Percentiles rank a stretch among this genome's conserved stretches.
phyloP scores from a whole-genome alignment of 2,888 invertebrate genomes.

The Ceraclea dissimilis region DNA sequence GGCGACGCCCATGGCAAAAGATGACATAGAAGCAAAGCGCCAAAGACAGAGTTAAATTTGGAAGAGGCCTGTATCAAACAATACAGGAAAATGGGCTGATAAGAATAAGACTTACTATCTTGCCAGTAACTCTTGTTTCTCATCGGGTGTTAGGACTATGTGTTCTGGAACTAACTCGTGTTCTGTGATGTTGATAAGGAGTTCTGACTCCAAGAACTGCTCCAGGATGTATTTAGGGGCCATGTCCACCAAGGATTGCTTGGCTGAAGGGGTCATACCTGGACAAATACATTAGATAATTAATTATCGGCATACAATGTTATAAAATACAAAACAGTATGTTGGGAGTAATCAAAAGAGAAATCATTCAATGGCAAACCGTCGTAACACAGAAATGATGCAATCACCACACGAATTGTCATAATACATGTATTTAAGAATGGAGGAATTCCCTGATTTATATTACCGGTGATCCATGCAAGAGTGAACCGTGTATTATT shows the following conservation, averaged over 20 bases:
- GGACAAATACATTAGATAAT: constrained; percentile 23
- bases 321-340: constrained; percentile 3
- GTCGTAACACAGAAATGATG: too few species aligned
- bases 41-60: neutral
- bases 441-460: too few species aligned
- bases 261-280: constrained; percentile 99
- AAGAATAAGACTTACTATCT: constrained; percentile 90
- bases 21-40: too few species aligned
- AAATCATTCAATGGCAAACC: too few species aligned
- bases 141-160: constrained; percentile 96
- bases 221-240: constrained; percentile 98
- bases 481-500: too few species aligned
- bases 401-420: too few species aligned
- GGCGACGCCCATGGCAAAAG: too few species aligned
- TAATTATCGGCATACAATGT: too few species aligned
- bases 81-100: too few species aligned
- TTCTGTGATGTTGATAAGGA: constrained; percentile 96
- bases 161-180: constrained; percentile 98
- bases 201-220: constrained; percentile 89
- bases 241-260: constrained; percentile 95
- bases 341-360: too few species aligned
- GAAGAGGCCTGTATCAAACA: neutral
- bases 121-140: constrained; percentile 90
- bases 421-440: too few species aligned
- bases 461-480: too few species aligned